A percentile compares a stretch with the other conserved stretches of the same genome.
phyloP scores from a whole-genome alignment of 92 coral and sea anemone genomes.

The Epizoanthus rinbou region DNA sequence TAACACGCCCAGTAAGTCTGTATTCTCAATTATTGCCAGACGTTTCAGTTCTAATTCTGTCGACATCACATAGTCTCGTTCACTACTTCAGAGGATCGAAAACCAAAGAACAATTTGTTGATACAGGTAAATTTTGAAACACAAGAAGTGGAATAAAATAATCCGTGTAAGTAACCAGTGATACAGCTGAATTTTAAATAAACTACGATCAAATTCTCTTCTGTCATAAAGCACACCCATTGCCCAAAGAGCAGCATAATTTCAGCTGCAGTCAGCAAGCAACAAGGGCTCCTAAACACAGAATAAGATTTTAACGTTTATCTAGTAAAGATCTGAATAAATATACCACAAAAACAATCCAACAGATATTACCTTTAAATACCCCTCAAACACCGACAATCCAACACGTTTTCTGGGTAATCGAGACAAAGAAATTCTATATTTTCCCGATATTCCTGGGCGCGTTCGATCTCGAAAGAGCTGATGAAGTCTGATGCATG shows the following conservation, averaged over 20 bases:
- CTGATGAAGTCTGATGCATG: slow-evolving; percentile 3
- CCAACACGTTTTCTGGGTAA: slow-evolving; percentile 4
- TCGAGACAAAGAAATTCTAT: slow-evolving; percentile 5
- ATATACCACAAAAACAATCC: background rate
- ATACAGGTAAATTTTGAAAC: background rate
- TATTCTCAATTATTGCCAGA: background rate
- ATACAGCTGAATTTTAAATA: background rate
- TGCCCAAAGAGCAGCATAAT: slow-evolving; percentile 27
- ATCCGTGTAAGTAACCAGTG: background rate
- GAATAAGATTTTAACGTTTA: background rate
- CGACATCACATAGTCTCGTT: slow-evolving; percentile 4
- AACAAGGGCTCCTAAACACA: background rate
- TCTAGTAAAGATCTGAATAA: too few species aligned
- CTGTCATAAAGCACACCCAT: slow-evolving; percentile 14
- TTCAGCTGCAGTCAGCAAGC: background rate
- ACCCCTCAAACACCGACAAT: slow-evolving; percentile 9
- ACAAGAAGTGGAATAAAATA: background rate
- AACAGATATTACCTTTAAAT: slow-evolving; percentile 8
- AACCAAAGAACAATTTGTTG: background rate
- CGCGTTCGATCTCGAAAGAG: slow-evolving; percentile 32
- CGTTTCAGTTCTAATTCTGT: slow-evolving; percentile 9
- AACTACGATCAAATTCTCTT: slow-evolving; percentile 32
- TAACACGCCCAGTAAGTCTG: slow-evolving; percentile 25
- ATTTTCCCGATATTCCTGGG: slow-evolving; percentile 31
- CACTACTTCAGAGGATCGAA: background rate